A percentile compares a stretch with the other conserved stretches of the same genome.
Conservation (phyloP, 2,888 invertebrate genomes). For the Dicyrtomina minuta region DNA sequence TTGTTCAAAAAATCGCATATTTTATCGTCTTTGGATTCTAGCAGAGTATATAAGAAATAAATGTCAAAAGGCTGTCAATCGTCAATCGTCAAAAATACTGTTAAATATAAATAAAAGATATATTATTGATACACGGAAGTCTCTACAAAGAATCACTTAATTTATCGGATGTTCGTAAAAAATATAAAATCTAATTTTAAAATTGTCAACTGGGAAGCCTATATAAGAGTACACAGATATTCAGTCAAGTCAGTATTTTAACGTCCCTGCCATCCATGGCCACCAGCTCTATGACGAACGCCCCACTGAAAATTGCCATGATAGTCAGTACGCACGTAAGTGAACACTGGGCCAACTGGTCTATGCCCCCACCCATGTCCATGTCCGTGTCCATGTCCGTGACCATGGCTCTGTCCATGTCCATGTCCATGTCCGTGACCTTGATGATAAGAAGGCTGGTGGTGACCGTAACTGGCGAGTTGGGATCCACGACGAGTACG, state of each 20-base stretch:
- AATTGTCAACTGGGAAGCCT: too few relatives aligned
- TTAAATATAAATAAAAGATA: not conserved
- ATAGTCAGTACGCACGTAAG: constrained; percentile 50
- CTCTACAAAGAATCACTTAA: too few relatives aligned
- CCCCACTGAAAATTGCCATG: constrained; percentile 51
- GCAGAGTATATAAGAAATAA: too few relatives aligned
- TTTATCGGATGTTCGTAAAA: too few relatives aligned
- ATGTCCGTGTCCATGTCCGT: constrained; percentile 24
- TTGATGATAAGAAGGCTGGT: constrained; percentile 17
- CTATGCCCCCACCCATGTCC: constrained; percentile 24
- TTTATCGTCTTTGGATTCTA: too few relatives aligned
- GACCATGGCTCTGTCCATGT: constrained; percentile 20
- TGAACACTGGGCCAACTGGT: constrained; percentile 51
- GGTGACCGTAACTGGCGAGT: constrained; percentile 20
- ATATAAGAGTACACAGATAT: too few relatives aligned
- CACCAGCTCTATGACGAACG: constrained; percentile 48
- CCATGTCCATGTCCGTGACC: constrained; percentile 24
- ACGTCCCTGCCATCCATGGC: constrained; percentile 38
- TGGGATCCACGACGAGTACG: constrained; percentile 34
- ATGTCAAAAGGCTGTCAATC: too few relatives aligned
- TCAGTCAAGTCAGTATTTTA: not conserved
- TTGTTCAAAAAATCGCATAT: too few relatives aligned
- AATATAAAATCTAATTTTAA: too few relatives aligned
- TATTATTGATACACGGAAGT: not conserved
- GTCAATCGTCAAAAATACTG: not conserved